These are phyloP conservation scores for Latheticus oryzae DNA, from an alignment of 2,888 invertebrate genomes.

Conservation along the genomic window DNA sequence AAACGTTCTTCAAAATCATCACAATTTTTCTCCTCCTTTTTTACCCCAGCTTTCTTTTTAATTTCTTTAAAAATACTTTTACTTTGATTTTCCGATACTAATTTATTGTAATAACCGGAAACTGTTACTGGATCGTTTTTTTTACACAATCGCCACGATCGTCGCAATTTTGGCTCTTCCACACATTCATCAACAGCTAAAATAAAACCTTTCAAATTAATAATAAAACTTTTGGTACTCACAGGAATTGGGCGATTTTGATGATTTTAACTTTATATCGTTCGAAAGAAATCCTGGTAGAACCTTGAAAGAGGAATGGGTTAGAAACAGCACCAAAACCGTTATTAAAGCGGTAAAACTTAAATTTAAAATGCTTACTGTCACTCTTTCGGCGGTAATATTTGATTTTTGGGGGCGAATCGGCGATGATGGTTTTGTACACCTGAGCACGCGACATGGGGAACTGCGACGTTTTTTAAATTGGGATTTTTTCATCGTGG, in stretches of 20 bases:
- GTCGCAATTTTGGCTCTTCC: slow-evolving; percentile 12
- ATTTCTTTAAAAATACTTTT: slow-evolving; percentile 31
- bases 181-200: background rate
- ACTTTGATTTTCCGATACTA: background rate
- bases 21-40: slow-evolving; percentile 1
- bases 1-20: background rate
- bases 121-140: slow-evolving; percentile 8
- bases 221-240: too few species aligned
- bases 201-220: too few species aligned
- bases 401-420: slow-evolving; percentile 17
- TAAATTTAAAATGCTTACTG: slow-evolving; percentile 36
- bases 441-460: too few species aligned
- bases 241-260: too few species aligned
- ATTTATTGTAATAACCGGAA: slow-evolving; percentile 7
- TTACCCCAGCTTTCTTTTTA: slow-evolving; percentile 3
- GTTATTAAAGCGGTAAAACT: slow-evolving; percentile 36
- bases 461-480: too few species aligned
- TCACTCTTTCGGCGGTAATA: slow-evolving; percentile 37
- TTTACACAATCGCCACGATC: slow-evolving; percentile 15
- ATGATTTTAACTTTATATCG: too few species aligned
- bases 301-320: slow-evolving; percentile 10
- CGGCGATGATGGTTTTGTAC: background rate
- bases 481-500: too few species aligned
- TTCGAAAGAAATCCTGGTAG: slow-evolving; percentile 20
- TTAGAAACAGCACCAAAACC: slow-evolving; percentile 22